Evolutionary conservation across 2,113 vertebrate genomes (phyloP).

Genomic region (Cephalophus harveyi): DNA sequence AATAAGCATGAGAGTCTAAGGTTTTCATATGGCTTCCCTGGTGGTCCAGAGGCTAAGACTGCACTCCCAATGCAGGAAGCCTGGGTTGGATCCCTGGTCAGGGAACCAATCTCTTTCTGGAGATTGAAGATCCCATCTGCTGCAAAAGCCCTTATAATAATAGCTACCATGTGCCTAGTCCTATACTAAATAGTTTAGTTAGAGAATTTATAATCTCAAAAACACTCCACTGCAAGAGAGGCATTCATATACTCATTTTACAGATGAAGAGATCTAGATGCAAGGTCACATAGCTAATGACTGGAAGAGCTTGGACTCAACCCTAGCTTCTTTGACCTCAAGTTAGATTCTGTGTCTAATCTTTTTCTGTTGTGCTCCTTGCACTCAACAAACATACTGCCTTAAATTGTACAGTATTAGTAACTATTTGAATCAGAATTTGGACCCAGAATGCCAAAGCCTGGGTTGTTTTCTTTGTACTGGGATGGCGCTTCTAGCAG

Average conservation of each 20-base stretch:
- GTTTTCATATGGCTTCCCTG: neutral
- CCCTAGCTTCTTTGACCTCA: neutral
- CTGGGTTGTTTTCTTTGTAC: neutral
- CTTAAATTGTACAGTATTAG: neutral
- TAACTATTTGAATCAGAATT: neutral
- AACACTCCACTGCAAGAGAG: neutral
- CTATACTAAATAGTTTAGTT: neutral
- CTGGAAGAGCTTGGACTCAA: neutral
- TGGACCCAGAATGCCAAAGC: neutral
- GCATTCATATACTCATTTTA: neutral
- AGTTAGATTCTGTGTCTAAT: neutral
- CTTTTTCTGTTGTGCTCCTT: neutral
- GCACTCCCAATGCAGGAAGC: neutral
- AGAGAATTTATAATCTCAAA: neutral
- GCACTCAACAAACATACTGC: neutral
- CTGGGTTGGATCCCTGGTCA: neutral
- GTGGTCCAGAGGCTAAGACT: neutral
- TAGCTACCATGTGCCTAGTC: neutral
- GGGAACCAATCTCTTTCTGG: neutral
- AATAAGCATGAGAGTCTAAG: neutral
- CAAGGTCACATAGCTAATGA: neutral
- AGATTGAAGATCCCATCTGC: neutral
- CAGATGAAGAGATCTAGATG: neutral
- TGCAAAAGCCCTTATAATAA: neutral
- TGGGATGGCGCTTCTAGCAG: neutral